phyloP scores from a whole-genome alignment of 2,797 vertebrate species.

The Hippoglossus hippoglossus region DNA sequence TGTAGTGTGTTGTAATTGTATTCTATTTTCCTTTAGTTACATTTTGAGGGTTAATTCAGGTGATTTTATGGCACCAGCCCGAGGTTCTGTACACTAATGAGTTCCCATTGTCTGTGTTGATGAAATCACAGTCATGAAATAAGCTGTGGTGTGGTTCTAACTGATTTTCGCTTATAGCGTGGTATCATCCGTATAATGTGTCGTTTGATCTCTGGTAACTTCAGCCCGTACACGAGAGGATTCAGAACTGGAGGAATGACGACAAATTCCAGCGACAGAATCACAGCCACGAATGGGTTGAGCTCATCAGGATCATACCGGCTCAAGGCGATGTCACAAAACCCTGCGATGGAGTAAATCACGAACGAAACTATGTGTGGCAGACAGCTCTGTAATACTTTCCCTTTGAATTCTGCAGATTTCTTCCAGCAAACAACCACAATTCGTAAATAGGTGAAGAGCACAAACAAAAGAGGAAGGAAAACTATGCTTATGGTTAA shows the following conservation, averaged over 20 bases:
- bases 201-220: constrained; percentile 1
- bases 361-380: neutral
- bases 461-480: neutral
- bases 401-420: neutral
- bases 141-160: neutral
- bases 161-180: neutral
- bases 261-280: constrained; percentile 2
- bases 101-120: too few species aligned
- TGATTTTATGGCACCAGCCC: too few species aligned
- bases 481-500: neutral
- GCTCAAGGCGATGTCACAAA: neutral
- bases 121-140: neutral
- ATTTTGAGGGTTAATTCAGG: neutral
- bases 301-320: neutral
- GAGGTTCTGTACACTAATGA: too few species aligned
- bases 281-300: neutral
- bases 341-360: neutral
- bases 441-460: constrained; percentile 2
- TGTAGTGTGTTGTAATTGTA: neutral
- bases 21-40: neutral
- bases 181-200: constrained; percentile 1
- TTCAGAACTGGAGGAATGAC: constrained; percentile 2
- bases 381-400: constrained; percentile 15
- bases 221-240: constrained; percentile 2
- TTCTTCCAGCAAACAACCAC: neutral